Conservation (phyloP, 2,113 vertebrate species). For the Corythornis vintsioides region DNA sequence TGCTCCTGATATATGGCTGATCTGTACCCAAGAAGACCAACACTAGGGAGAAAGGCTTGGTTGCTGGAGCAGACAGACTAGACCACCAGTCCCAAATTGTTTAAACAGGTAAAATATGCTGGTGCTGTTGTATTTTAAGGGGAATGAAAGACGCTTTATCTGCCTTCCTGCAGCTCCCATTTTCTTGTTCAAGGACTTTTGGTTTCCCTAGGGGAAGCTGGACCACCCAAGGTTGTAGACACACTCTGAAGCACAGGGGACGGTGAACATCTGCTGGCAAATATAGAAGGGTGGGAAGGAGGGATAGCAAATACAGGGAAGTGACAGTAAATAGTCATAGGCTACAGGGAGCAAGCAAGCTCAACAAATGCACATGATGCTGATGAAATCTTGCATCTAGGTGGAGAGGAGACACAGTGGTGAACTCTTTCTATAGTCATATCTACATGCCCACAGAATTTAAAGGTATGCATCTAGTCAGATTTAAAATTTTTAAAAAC, state of each 20-base stretch:
- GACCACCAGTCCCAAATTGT: neutral
- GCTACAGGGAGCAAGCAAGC: neutral
- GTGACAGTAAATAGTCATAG: neutral
- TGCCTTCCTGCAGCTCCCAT: neutral
- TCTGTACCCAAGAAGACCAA: neutral
- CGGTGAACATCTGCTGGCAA: neutral
- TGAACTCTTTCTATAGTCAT: neutral
- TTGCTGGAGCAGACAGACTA: neutral
- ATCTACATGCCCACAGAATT: neutral
- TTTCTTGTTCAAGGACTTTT: conserved; percentile 16
- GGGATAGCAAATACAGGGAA: neutral
- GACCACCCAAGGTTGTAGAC: conserved; percentile 44
- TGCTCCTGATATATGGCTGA: neutral
- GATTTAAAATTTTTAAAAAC: neutral
- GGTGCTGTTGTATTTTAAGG: neutral
- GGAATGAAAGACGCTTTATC: neutral
- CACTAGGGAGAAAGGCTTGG: neutral
- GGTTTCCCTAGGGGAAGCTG: neutral
- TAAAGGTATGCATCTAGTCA: neutral
- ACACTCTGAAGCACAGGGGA: neutral
- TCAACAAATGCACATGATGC: neutral
- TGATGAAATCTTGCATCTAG: neutral
- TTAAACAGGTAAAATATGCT: neutral
- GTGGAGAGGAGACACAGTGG: neutral
- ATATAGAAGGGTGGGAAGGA: neutral